These are phyloP conservation scores for Colossoma macropomum DNA, from an alignment of 2,113 vertebrate genomes.

Conservation along the genomic window DNA sequence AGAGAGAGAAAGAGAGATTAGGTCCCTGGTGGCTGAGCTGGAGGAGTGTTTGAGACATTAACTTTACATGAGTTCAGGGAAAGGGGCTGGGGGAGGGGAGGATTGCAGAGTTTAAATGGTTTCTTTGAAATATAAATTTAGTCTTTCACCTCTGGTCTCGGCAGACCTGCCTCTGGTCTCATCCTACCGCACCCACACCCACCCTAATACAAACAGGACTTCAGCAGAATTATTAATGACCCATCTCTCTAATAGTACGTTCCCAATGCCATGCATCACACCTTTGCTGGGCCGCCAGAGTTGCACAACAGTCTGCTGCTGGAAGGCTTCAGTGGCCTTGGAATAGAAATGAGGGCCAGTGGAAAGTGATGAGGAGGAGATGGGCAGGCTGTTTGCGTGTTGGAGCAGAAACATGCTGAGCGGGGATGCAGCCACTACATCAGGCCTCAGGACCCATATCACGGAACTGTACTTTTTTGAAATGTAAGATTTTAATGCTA, in stretches of 20 bases:
- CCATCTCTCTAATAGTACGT: neutral
- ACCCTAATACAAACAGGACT: neutral
- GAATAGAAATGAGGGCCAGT: slow-evolving; percentile 36
- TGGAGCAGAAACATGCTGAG: slow-evolving; percentile 5
- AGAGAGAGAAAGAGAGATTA: slow-evolving; percentile 35
- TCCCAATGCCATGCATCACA: neutral
- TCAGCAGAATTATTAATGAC: slow-evolving; percentile 34
- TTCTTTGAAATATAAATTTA: slow-evolving; percentile 46
- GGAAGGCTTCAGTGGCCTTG: slow-evolving; percentile 19
- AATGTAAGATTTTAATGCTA: too few species aligned
- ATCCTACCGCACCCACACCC: neutral
- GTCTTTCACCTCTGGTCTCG: slow-evolving; percentile 30
- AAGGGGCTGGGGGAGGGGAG: slow-evolving; percentile 26
- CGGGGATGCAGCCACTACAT: neutral
- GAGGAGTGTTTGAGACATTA: slow-evolving; percentile 40
- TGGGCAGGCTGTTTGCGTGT: slow-evolving; percentile 7
- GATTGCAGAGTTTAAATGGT: slow-evolving; percentile 49
- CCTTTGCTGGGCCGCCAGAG: neutral
- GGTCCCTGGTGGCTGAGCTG: slow-evolving; percentile 44
- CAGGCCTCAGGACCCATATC: neutral
- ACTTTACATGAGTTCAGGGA: slow-evolving; percentile 39
- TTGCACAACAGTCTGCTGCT: slow-evolving; percentile 20
- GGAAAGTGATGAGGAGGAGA: neutral
- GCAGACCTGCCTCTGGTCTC: neutral
- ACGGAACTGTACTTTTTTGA: too few species aligned